Conservation (phyloP, 2,113 vertebrate genomes). For the Cyanistes caeruleus region DNA sequence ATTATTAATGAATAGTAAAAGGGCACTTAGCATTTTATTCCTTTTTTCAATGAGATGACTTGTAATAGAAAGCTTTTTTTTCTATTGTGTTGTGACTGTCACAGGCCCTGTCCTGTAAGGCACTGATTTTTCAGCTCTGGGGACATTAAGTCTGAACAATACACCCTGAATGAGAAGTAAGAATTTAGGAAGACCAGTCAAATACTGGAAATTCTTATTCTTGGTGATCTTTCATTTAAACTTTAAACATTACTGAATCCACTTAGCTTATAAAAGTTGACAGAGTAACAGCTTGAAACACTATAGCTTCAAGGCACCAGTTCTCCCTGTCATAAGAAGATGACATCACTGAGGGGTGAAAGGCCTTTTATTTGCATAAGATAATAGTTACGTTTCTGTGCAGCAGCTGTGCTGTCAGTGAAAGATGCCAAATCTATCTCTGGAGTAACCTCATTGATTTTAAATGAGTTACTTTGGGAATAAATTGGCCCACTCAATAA, state of each 20-base stretch:
- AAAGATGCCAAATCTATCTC: slow-evolving; percentile 50
- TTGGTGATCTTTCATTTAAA: neutral
- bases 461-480: slow-evolving; percentile 42
- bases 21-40: neutral
- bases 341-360: slow-evolving; percentile 38
- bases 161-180: neutral
- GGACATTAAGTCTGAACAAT: neutral
- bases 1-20: neutral
- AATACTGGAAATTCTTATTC: neutral
- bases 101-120: neutral
- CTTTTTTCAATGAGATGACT: neutral
- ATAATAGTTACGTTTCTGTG: slow-evolving; percentile 39
- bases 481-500: slow-evolving; percentile 15
- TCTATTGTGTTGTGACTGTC: neutral
- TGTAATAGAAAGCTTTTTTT: neutral
- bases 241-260: neutral
- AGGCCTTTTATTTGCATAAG: slow-evolving; percentile 61
- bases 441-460: slow-evolving; percentile 45
- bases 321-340: slow-evolving; percentile 30
- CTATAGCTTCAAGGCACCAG: slow-evolving; percentile 28
- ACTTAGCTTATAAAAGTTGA: slow-evolving; percentile 29
- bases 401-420: slow-evolving; percentile 58
- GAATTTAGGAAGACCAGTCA: neutral
- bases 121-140: neutral
- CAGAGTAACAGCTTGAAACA: slow-evolving; percentile 44